Base-by-base conservation (phyloP, 2,113 vertebrate species). In the Pelecanoides urinatrix region DNA sequence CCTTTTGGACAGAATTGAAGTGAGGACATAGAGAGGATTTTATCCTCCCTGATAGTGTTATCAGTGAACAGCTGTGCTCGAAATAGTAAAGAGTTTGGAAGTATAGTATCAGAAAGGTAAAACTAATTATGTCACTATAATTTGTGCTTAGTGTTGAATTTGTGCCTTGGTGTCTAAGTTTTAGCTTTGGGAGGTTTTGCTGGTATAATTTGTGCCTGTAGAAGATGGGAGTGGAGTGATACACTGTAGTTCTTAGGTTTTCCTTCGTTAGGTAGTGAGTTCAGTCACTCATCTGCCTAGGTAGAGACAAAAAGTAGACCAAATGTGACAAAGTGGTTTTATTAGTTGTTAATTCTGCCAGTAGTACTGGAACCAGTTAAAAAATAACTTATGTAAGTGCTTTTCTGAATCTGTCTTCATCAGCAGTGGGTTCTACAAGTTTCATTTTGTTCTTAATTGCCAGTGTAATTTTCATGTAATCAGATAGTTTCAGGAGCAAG, bases 111-210 rank as follows among this genome's bases (percentile, higher is more conserved):
- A n/a, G 50, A 65, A 44, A 53, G 27, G 32, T 71, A 55, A n/a
- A 81, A 66, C 45, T 47, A 38, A 16, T 50, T 30, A n/a, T 0
- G 0, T 56, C 21, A 6, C 50, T 27, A 9, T 4, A 30, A 2
- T 77, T 72, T 62, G 40, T 76, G 30, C 26, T 59, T 55, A 18
- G 26, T 34, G 13, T 23, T 84, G 40, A 58, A 6, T 80, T 83
- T 65, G 36, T 85, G n/a, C 72, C 52, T 47, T 32, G 15, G 20
- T 81, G 34, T 17, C 50, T 25, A 22, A 44, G 29, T 53, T 65
- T 76, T n/a, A 76, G 13, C 14, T 66, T 42, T 65, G 71, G 55
- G 30, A 52, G 15, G 25, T 58, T 86, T 70, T 68, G 23, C 59
- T 79, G 45, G 10, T 73, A 16, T 25, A 18, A 22, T 68, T 74